These are phyloP conservation scores for Erebia palarica DNA, from an alignment of 2,888 invertebrate species.

Conservation along the genomic window DNA sequence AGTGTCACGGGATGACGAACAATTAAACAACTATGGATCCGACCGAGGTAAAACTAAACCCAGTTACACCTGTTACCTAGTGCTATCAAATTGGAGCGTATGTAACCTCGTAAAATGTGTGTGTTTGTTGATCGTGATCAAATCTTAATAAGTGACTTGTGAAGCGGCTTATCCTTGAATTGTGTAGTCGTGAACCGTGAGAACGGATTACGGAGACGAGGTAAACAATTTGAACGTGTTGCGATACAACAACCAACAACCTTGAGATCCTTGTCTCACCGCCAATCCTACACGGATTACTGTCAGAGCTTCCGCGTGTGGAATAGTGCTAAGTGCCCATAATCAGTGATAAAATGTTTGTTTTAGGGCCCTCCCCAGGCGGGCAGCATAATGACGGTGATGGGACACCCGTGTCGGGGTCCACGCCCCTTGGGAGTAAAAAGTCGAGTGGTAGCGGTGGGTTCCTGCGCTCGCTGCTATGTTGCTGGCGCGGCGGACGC, in stretches of 20 bases:
- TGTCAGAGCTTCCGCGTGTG: constrained; percentile 47
- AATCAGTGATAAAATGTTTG: constrained; percentile 52
- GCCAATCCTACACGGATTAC: constrained; percentile 52
- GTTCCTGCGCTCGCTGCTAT: constrained; percentile 92
- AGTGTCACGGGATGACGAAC: constrained; percentile 98
- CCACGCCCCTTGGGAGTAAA: constrained; percentile 72
- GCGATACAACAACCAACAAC: constrained; percentile 71
- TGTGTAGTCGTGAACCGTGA: constrained; percentile 56
- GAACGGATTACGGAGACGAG: constrained; percentile 51
- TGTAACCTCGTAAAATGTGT: constrained; percentile 73
- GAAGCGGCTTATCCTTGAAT: constrained; percentile 49
- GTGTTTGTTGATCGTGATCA: constrained; percentile 65
- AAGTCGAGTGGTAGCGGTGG: constrained; percentile 83
- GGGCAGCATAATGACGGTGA: constrained; percentile 81
- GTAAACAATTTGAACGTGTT: constrained; percentile 77
- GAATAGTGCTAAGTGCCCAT: constrained; percentile 49
- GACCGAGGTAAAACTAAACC: constrained; percentile 92
- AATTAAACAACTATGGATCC: constrained; percentile 94
- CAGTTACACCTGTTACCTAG: constrained; percentile 81
- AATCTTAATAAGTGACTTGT: constrained; percentile 52
- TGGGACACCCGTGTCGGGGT: constrained; percentile 77
- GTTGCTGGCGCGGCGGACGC: constrained; percentile 89
- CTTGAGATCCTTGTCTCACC: constrained; percentile 66
- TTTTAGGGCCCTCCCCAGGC: constrained; percentile 82
- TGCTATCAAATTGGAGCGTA: constrained; percentile 79